These are phyloP conservation scores for Drosophila lowei DNA, from an alignment of 1,140 invertebrate species.

Conservation along the genomic window DNA sequence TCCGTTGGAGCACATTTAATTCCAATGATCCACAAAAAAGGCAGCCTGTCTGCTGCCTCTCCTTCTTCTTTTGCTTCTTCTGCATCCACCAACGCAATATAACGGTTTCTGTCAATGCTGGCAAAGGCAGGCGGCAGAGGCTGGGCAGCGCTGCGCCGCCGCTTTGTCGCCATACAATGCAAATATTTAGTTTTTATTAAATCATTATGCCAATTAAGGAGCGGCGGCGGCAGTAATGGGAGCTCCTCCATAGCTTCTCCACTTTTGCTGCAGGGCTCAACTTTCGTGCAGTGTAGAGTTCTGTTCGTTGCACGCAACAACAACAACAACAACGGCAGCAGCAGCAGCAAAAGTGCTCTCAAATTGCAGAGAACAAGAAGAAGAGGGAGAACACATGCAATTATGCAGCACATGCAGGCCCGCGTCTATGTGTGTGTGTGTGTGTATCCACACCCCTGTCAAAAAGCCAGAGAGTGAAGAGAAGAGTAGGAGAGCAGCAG, in stretches of 20 bases:
- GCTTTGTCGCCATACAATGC: slow-evolving; percentile 68
- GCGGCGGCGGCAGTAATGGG: slow-evolving; percentile 26
- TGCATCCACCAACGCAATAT: slow-evolving; percentile 62
- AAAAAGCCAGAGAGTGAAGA: slow-evolving; percentile 24
- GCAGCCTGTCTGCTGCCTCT: slow-evolving; percentile 50
- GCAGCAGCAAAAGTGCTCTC: slow-evolving; percentile 30
- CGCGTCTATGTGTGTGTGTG: slow-evolving; percentile 47
- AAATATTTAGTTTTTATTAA: slow-evolving; percentile 81
- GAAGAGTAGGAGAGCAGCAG: slow-evolving; percentile 15
- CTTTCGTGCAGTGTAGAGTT: slow-evolving; percentile 66
- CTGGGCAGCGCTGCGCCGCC: slow-evolving; percentile 21
- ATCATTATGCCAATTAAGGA: slow-evolving; percentile 80
- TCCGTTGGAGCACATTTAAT: slow-evolving; percentile 64
- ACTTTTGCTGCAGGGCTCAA: slow-evolving; percentile 29
- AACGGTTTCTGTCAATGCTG: slow-evolving; percentile 42
- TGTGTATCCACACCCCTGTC: slow-evolving; percentile 70
- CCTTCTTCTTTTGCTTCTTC: slow-evolving; percentile 13
- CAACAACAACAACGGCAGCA: slow-evolving; percentile 35
- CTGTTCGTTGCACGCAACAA: slow-evolving; percentile 41
- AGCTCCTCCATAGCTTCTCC: neutral
- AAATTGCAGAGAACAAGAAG: slow-evolving; percentile 6
- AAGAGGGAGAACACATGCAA: slow-evolving; percentile 53
- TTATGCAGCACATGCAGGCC: slow-evolving; percentile 63
- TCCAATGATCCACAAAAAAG: slow-evolving; percentile 81
- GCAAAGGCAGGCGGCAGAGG: slow-evolving; percentile 15